Evolutionary conservation across 2,888 invertebrate species (phyloP).

Genomic region (Lasioglossum oenotherae): DNA sequence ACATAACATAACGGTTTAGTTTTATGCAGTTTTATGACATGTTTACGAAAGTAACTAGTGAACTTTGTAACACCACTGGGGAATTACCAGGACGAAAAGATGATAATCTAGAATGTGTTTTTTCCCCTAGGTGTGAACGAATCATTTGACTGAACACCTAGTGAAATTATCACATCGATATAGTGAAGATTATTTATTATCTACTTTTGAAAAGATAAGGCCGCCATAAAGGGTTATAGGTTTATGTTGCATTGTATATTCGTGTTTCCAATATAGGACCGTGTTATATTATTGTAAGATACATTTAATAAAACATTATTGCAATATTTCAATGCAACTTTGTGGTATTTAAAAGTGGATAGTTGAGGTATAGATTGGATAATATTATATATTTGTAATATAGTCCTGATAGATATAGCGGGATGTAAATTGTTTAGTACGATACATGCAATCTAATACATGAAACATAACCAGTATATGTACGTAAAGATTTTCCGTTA

Average conservation of each 20-base stretch:
- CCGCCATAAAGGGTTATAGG: slow-evolving; percentile 15
- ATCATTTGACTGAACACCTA: slow-evolving; percentile 29
- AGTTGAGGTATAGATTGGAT: background rate
- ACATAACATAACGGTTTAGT: background rate
- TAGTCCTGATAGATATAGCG: slow-evolving; percentile 31
- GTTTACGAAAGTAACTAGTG: slow-evolving; percentile 6
- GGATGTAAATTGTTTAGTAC: slow-evolving; percentile 40
- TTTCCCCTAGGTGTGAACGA: slow-evolving; percentile 34
- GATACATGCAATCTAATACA: slow-evolving; percentile 46
- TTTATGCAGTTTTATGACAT: background rate
- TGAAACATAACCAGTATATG: slow-evolving; percentile 54
- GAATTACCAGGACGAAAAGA: slow-evolving; percentile 9
- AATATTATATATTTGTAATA: background rate
- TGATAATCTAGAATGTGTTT: slow-evolving; percentile 28
- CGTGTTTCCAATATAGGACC: slow-evolving; percentile 21
- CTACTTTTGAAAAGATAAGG: slow-evolving; percentile 10
- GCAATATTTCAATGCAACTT: slow-evolving; percentile 2
- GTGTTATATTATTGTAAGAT: slow-evolving; percentile 15
- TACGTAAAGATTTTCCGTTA: slow-evolving; percentile 33
- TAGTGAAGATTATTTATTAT: slow-evolving; percentile 14
- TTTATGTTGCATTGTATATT: slow-evolving; percentile 16
- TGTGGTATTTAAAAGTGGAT: background rate
- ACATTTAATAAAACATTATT: slow-evolving; percentile 2
- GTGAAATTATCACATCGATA: slow-evolving; percentile 27
- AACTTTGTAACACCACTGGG: background rate